Conservation (phyloP, 2,113 vertebrate species). For the Pseudopipra pipra region DNA sequence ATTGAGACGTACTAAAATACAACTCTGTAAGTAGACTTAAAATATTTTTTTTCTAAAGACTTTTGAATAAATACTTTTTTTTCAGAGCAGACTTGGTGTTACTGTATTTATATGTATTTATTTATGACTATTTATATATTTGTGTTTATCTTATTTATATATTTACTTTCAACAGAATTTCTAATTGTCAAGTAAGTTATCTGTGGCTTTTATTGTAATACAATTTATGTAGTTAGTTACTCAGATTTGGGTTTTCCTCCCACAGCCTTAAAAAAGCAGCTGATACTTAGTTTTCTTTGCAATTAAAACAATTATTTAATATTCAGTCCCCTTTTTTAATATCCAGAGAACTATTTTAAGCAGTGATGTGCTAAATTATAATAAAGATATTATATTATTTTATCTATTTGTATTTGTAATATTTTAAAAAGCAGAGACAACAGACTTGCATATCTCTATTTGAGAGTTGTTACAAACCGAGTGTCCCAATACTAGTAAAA, state of each 20-base stretch:
- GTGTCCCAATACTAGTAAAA: not conserved
- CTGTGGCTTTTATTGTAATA: not conserved
- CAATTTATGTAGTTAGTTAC: not conserved
- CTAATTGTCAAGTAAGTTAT: not conserved
- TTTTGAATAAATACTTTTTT: not conserved
- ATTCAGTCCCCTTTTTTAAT: not conserved
- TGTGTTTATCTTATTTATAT: not conserved
- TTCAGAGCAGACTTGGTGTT: not conserved
- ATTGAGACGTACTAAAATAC: not conserved
- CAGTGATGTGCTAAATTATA: not conserved
- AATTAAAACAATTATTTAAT: not conserved
- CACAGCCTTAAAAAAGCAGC: not conserved
- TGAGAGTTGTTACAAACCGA: not conserved
- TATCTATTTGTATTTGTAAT: not conserved
- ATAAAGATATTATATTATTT: not conserved
- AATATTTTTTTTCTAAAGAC: not conserved
- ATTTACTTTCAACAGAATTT: not conserved
- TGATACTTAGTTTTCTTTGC: not conserved
- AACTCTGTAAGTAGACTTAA: not conserved
- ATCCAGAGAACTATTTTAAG: not conserved
- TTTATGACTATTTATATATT: not conserved
- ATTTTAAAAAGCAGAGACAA: not conserved
- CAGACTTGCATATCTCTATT: rapidly evolving
- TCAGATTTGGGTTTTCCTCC: not conserved
- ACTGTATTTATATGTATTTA: not conserved